Evolutionary conservation across 2,113 vertebrate genomes (phyloP).

Genomic region (Dendropsophus ebraccatus): DNA sequence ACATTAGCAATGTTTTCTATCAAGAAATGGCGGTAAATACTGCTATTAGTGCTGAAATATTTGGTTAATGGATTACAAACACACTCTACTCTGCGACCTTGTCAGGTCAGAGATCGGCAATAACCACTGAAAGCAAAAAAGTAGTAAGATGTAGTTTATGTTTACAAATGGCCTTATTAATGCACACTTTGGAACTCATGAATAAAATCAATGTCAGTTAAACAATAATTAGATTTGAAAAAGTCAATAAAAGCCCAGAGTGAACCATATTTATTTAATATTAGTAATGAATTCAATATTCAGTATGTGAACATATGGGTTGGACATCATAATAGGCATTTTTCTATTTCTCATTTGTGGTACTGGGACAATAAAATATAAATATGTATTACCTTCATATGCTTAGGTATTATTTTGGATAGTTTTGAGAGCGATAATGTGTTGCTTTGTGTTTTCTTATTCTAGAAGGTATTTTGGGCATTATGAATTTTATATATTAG

Average conservation of each 20-base stretch:
- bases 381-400: constrained; percentile 51
- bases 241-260: constrained; percentile 56
- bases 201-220: constrained; percentile 60
- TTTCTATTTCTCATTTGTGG: constrained; percentile 47
- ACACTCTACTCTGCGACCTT: constrained; percentile 35
- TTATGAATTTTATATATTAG: neutral
- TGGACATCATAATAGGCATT: constrained; percentile 51
- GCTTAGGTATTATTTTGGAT: constrained; percentile 24
- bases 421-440: constrained; percentile 38
- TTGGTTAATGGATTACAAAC: constrained; percentile 50
- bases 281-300: constrained; percentile 58
- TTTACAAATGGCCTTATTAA: constrained; percentile 60
- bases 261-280: constrained; percentile 58
- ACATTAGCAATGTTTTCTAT: constrained; percentile 43
- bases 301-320: constrained; percentile 57
- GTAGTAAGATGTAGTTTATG: constrained; percentile 51
- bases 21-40: constrained; percentile 43
- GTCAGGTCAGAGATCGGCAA: constrained; percentile 51
- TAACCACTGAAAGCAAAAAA: constrained; percentile 54
- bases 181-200: constrained; percentile 58
- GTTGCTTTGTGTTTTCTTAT: constrained; percentile 33
- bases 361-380: constrained; percentile 45
- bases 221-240: constrained; percentile 59
- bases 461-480: constrained; percentile 18
- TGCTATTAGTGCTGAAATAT: constrained; percentile 40